Percentiles rank a stretch among this genome's conserved stretches.
phyloP scores from a whole-genome alignment of 2,888 invertebrate species.

The Bedellia somnulentella region DNA sequence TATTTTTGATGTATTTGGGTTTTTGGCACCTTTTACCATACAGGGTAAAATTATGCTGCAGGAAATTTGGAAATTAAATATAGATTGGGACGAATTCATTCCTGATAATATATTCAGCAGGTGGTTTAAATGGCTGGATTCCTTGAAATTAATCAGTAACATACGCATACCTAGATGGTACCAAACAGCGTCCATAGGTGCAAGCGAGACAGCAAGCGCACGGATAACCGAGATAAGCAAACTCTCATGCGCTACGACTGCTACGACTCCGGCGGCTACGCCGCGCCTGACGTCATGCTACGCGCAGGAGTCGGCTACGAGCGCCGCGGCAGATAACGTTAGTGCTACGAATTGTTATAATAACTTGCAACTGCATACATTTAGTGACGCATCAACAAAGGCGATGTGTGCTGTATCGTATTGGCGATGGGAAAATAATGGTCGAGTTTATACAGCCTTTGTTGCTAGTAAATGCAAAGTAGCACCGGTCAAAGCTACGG shows the following conservation, averaged over 20 bases:
- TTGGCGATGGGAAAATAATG: background rate
- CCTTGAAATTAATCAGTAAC: background rate
- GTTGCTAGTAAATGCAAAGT: constrained; percentile 3
- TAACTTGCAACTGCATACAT: constrained; percentile 1
- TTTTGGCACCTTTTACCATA: constrained; percentile 13
- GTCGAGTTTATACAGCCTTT: background rate
- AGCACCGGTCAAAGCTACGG: constrained; percentile 3
- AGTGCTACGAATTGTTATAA: background rate
- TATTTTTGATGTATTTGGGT: constrained; percentile 2
- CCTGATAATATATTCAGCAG: background rate
- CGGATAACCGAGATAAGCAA: no score
- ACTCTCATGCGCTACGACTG: background rate
- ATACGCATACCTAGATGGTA: background rate
- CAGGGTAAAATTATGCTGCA: constrained; percentile 13
- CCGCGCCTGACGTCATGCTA: background rate
- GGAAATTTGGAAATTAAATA: constrained; percentile 8
- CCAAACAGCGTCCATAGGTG: background rate
- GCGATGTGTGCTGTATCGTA: constrained; percentile 2
- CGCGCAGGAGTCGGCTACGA: background rate
- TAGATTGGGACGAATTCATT: constrained; percentile 7
- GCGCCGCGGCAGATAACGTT: no score
- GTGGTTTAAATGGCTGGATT: background rate
- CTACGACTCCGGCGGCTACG: no score
- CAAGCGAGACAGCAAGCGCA: background rate
- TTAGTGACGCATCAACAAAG: background rate